Base-by-base conservation (phyloP, 2,888 invertebrate species). In the Chromoteleia sp. region DNA sequence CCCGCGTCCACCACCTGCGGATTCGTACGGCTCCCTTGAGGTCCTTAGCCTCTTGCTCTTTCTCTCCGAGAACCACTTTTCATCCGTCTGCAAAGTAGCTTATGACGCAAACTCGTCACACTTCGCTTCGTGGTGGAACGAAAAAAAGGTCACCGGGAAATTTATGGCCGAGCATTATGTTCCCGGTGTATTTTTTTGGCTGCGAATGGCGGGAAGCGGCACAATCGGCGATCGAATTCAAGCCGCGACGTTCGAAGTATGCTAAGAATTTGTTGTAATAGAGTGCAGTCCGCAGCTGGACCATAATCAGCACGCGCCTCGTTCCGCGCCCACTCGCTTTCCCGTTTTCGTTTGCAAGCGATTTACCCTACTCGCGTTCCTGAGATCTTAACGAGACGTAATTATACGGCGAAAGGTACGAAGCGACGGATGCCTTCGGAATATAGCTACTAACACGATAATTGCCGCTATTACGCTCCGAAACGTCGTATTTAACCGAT, bases 401-500 rank as follows among this genome's bases (percentile, higher is more conserved):
- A 89, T 90, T 89, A 88, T 86, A 89, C 84, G 85, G 87, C 86
- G 86, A 86, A 87, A 87, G 86, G 86, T 87, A 86, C 86, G 86
- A 84, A 85, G 73, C 83, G 65, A 79, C 84, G 86, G 87, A 88
- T 88, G 86, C 86, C 87, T 86, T 85, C 83, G 85, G 86, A 89
- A 88, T 87, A 88, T 83, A 86, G 86, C 87, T 83, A 89, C 89
- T 90, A 89, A 90, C 90, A 88, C 88, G 90, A 90, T 91, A 91
- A 91, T 91, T 91, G 90, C 88, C 86, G 88, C 87, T 88, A 89
- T 91, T 91, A 90, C 87, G 86, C 84, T 85, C 86, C 85, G 87
- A 87, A 89, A 89, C 88, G 89, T 89, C 90, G 89, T 88, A 89
- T 90, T 90, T 90, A 91, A 89, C 88, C 82, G 86, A 85, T 89